phyloP scores from a whole-genome alignment of 2,888 invertebrate genomes.

The Microdon myrmicae region DNA sequence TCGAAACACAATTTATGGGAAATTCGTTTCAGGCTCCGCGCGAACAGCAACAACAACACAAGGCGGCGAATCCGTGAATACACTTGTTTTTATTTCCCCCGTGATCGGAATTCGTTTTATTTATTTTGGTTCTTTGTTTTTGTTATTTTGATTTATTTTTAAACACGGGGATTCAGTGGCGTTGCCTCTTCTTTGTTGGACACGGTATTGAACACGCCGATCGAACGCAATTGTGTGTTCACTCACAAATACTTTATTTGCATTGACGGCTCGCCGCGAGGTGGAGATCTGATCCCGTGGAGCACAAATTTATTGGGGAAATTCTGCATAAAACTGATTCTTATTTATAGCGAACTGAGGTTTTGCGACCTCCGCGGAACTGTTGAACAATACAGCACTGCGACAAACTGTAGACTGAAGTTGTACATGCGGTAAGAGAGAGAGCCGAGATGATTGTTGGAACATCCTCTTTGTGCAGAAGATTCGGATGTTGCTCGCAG shows the following conservation, averaged over 20 bases:
- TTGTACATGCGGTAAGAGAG: constrained; percentile 36
- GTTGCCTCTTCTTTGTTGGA: no score
- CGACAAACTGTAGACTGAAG: constrained; percentile 54
- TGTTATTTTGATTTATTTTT: no score
- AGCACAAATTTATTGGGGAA: not conserved
- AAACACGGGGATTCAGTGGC: no score
- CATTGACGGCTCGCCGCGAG: constrained; percentile 34
- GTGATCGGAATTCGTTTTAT: constrained; percentile 15
- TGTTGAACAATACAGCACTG: constrained; percentile 52
- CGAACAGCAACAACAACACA: constrained; percentile 21
- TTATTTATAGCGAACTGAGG: constrained; percentile 16
- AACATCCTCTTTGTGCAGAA: constrained; percentile 34
- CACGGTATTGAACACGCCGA: no score
- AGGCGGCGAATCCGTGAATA: constrained; percentile 33
- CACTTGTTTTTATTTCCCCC: no score
- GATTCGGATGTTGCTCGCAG: no score
- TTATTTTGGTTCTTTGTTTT: constrained; percentile 29
- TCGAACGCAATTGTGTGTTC: no score
- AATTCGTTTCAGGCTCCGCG: constrained; percentile 26
- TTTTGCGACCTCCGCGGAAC: constrained; percentile 16
- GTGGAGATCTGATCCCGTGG: constrained; percentile 21
- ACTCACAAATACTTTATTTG: no score
- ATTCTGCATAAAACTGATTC: not conserved
- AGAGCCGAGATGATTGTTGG: constrained; percentile 37
- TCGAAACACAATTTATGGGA: constrained; percentile 42